phyloP scores from a whole-genome alignment of 1,140 invertebrate genomes.

The Atta texana region DNA sequence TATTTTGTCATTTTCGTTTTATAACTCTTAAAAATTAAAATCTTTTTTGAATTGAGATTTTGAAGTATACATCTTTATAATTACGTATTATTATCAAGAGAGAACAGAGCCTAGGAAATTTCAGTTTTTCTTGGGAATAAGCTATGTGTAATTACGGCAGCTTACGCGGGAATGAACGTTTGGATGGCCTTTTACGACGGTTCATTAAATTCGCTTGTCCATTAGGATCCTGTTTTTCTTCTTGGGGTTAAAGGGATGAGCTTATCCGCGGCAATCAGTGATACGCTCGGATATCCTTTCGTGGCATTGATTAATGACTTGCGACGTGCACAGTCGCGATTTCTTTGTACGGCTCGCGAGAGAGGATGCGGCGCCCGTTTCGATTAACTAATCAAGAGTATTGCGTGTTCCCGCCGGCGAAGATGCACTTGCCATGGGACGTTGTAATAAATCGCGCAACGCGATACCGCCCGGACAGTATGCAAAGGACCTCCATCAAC shows the following conservation, averaged over 20 bases:
- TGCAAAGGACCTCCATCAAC: constrained; percentile 39
- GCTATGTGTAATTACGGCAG: background rate
- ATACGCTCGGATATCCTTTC: constrained; percentile 64
- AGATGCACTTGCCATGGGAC: constrained; percentile 54
- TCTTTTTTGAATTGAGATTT: background rate
- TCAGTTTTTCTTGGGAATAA: constrained; percentile 1
- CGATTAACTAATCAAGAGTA: constrained; percentile 63
- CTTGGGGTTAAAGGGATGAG: constrained; percentile 37
- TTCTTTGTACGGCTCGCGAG: constrained; percentile 54
- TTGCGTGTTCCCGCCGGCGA: constrained; percentile 44
- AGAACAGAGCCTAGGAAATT: background rate
- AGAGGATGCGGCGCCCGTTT: constrained; percentile 56
- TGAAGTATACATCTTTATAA: background rate
- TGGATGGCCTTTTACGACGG: background rate
- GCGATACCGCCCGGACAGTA: constrained; percentile 1
- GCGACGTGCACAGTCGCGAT: constrained; percentile 51
- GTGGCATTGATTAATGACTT: constrained; percentile 72
- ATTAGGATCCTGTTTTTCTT: constrained; percentile 33
- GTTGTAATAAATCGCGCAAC: constrained; percentile 52
- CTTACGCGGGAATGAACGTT: background rate
- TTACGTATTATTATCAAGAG: constrained; percentile 7
- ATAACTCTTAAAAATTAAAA: too few relatives aligned
- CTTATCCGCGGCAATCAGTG: constrained; percentile 62
- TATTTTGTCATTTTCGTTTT: too few relatives aligned
- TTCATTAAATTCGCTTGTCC: constrained; percentile 53